Evolutionary conservation across 2,797 vertebrate species (phyloP).

Genomic region (Strix occidentalis): DNA sequence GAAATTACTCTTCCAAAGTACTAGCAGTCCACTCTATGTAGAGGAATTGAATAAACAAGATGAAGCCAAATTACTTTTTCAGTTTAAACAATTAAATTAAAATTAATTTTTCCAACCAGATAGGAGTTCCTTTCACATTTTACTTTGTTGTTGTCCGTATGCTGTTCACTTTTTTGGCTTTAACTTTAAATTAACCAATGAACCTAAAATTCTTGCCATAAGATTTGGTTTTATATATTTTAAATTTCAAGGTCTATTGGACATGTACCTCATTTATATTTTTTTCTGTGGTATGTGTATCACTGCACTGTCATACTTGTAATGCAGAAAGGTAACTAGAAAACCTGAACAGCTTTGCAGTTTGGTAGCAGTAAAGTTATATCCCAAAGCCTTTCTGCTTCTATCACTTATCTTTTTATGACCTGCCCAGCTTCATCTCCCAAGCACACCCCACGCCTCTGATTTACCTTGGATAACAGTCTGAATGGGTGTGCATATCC

Average conservation of each 20-base stretch:
- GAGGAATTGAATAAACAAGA: not conserved
- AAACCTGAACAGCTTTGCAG: not conserved
- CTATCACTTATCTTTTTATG: not conserved
- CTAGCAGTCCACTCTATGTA: not conserved
- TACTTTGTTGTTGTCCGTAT: not conserved
- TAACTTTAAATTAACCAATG: not conserved
- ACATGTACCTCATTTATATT: not conserved
- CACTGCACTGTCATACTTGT: not conserved
- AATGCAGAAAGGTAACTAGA: not conserved
- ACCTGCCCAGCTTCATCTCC: not conserved
- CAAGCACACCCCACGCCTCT: not conserved
- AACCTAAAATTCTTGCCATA: not conserved
- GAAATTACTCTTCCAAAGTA: not conserved
- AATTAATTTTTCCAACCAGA: not conserved
- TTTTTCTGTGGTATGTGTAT: not conserved
- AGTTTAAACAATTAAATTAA: not conserved
- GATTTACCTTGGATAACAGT: not conserved
- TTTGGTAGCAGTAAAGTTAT: not conserved
- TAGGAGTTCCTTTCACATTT: not conserved
- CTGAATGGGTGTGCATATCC: not conserved
- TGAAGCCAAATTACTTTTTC: not conserved
- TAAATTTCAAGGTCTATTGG: not conserved
- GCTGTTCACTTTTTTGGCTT: not conserved
- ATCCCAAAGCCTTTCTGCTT: not conserved
- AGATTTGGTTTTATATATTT: not conserved